phyloP scores from a whole-genome alignment of 1,140 invertebrate genomes.

The Matsumurasca onukii region DNA sequence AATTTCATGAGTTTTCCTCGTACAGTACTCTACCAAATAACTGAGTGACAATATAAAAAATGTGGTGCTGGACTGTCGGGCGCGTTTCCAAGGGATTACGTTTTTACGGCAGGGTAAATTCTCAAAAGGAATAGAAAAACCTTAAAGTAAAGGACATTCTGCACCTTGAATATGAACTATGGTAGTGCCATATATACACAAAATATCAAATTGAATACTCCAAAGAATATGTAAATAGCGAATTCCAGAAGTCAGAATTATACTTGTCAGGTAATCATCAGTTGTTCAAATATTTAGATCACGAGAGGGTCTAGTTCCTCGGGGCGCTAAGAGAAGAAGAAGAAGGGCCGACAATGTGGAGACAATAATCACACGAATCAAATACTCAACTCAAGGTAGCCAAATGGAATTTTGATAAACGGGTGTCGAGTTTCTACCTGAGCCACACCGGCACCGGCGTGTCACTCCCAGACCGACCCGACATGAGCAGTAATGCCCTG shows the following conservation, averaged over 20 bases:
- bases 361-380: not conserved
- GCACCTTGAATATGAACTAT: no score
- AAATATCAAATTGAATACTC: no score
- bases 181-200: no score
- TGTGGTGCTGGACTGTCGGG: no score
- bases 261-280: not conserved
- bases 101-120: no score
- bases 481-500: not conserved
- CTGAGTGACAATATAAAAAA: no score
- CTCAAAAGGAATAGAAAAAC: no score
- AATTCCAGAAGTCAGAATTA: no score
- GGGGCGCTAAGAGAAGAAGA: not conserved
- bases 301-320: not conserved
- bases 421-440: constrained; percentile 11
- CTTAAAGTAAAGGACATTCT: no score
- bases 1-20: no score
- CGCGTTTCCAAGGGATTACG: no score
- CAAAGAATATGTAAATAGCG: not conserved
- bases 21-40: no score
- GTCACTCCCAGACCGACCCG: not conserved
- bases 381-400: not conserved
- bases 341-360: not conserved
- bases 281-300: not conserved
- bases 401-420: constrained; percentile 23
- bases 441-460: not conserved